Evolutionary conservation across 2,113 vertebrate species (phyloP).

Genomic region (Rhizomys pruinosus): DNA sequence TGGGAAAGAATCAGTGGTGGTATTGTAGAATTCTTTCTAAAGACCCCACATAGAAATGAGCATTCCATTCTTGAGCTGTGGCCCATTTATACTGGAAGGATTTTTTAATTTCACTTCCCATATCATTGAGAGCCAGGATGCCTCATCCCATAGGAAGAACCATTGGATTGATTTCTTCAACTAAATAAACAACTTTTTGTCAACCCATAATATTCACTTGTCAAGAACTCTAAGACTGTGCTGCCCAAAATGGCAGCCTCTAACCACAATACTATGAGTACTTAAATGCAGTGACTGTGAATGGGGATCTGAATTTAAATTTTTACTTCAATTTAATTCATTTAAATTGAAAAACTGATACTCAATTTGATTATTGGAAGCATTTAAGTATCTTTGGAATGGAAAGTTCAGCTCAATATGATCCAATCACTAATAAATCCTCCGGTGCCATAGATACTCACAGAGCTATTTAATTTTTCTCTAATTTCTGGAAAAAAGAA

Average conservation of each 20-base stretch:
- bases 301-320: not conserved
- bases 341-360: conserved; percentile 15
- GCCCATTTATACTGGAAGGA: conserved; percentile 33
- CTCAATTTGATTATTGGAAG: conserved; percentile 2
- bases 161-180: conserved; percentile 40
- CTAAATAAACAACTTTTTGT: conserved; percentile 55
- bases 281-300: not conserved
- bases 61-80: conserved; percentile 51
- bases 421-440: not conserved
- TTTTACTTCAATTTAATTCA: conserved; percentile 37
- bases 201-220: not conserved
- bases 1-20: conserved; percentile 57
- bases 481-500: conserved; percentile 9
- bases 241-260: not conserved
- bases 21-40: conserved; percentile 68
- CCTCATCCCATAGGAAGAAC: conserved; percentile 29
- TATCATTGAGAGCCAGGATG: conserved; percentile 23
- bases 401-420: not conserved
- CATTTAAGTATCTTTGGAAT: conserved; percentile 15
- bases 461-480: conserved; percentile 16
- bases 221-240: conserved; percentile 7
- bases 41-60: conserved; percentile 21
- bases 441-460: not conserved
- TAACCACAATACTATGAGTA: not conserved
- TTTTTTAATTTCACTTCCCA: conserved; percentile 47